Evolutionary conservation across 2,888 invertebrate genomes (phyloP), one percentile per base, ranked within the genome.

Genomic region (Xestobium rufovillosum): DNA sequence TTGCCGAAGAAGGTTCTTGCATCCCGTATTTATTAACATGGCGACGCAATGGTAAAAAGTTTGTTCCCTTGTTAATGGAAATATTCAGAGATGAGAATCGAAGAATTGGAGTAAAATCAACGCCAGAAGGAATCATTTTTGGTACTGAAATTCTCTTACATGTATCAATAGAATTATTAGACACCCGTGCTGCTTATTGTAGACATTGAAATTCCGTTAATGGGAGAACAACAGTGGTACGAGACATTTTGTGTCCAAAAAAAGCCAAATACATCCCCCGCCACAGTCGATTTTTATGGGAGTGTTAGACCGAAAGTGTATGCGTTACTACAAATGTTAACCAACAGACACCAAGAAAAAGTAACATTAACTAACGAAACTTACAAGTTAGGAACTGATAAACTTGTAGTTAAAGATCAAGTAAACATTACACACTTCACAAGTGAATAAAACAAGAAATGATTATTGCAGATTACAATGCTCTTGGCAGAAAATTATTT

Each of bases 281-380:
- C 65, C 3, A 49, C 65, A 14, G 50, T 56, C 2, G 67, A 68
- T 29, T 54, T 68, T 44, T 46, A 67, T 3, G 61, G 61, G 3
- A 67, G 69, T 26, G 60, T 60, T 15, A 52, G 70, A 44, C 66
- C 67, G 1, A 71, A 70, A 53, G 62, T 72, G 34, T 68, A 68
- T 43, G 60, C 63, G 8, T 56, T 72, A 31, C 39, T 63, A 8
- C 60, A 65, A 44, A 51, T 68, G 4, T 47, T 70, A 3, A 48
- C 53, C 19, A 49, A 53, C 9, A 47, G 55, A 17, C 59, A 65
- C 36, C 34, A 43, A n/a, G 55, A 61, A 2, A 53, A 47, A 25
- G 58, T 61, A 8, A 48, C 63, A 28, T 45, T 55, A 10, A 59
- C 61, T 0, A 59, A 60, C 28, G 59, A 68, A 19, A 58, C 53